phyloP scores from a whole-genome alignment of 2,797 vertebrate genomes.

The Acrocephalus scirpaceus region DNA sequence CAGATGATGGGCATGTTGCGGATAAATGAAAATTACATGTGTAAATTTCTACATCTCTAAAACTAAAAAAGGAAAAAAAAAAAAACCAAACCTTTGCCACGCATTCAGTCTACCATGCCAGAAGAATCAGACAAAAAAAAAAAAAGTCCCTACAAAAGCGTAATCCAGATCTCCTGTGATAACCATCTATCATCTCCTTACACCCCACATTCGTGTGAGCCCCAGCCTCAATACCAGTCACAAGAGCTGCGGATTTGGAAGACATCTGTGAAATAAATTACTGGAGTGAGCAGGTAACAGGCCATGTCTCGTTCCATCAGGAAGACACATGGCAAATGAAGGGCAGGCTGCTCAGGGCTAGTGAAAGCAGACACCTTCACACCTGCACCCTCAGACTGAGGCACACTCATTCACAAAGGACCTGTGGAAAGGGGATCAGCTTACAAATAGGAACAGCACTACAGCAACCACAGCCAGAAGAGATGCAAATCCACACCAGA shows the following conservation, averaged over 20 bases:
- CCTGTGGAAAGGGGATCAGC: accelerated
- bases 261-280: not conserved
- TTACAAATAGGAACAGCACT: not conserved
- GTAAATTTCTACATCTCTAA: not conserved
- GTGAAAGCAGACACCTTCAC: not conserved
- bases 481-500: not conserved
- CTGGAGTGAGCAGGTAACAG: not conserved
- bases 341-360: not conserved
- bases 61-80: not conserved
- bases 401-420: not conserved
- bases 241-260: not conserved
- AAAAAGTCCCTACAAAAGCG: not conserved
- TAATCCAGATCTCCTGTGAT: not conserved
- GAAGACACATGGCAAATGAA: not conserved
- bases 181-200: not conserved
- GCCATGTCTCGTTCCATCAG: accelerated
- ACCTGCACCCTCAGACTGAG: not conserved
- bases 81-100: accelerated
- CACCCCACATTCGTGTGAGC: not conserved
- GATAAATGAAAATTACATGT: not conserved
- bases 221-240: not conserved
- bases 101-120: not conserved
- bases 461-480: not conserved
- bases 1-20: not conserved
- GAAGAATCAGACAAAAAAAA: not conserved